These are phyloP conservation scores for Vimba vimba DNA, from an alignment of 2,113 vertebrate species.

Conservation along the genomic window DNA sequence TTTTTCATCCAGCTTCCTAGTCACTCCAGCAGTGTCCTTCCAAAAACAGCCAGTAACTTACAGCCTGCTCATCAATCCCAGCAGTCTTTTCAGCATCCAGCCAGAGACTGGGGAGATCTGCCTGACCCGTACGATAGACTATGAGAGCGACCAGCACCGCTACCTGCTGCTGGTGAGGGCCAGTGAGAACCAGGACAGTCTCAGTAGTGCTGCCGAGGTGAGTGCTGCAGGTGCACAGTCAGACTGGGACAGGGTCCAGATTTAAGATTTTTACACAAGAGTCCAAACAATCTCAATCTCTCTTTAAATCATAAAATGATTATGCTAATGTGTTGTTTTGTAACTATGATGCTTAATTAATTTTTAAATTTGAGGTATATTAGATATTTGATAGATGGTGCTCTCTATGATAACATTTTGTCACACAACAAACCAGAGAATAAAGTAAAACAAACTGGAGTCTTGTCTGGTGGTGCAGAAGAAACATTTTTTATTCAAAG, in stretches of 20 bases:
- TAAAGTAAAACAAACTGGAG: too few species aligned
- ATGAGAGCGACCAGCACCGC: conserved; percentile 83
- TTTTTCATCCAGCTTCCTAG: conserved; percentile 78
- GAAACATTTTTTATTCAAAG: not conserved
- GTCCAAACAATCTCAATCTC: too few species aligned
- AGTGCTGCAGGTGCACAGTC: conserved; percentile 39
- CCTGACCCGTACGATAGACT: conserved; percentile 82
- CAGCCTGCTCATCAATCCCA: conserved; percentile 85
- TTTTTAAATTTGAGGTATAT: too few species aligned
- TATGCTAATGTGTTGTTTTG: too few species aligned
- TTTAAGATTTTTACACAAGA: too few species aligned
- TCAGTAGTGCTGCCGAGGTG: conserved; percentile 85
- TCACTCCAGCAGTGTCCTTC: conserved; percentile 82
- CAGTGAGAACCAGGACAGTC: conserved; percentile 75
- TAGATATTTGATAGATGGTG: too few species aligned
- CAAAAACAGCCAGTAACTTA: conserved; percentile 86
- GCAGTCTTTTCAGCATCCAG: conserved; percentile 83
- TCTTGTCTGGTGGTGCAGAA: too few species aligned
- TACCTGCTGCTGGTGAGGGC: conserved; percentile 82
- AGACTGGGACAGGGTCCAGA: not conserved
- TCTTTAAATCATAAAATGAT: too few species aligned
- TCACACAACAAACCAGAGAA: too few species aligned
- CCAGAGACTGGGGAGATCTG: conserved; percentile 78
- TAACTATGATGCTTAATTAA: too few species aligned
- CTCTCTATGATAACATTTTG: too few species aligned